Conservation (phyloP, 2,113 vertebrate genomes). For the Psittacula cyanocephala region DNA sequence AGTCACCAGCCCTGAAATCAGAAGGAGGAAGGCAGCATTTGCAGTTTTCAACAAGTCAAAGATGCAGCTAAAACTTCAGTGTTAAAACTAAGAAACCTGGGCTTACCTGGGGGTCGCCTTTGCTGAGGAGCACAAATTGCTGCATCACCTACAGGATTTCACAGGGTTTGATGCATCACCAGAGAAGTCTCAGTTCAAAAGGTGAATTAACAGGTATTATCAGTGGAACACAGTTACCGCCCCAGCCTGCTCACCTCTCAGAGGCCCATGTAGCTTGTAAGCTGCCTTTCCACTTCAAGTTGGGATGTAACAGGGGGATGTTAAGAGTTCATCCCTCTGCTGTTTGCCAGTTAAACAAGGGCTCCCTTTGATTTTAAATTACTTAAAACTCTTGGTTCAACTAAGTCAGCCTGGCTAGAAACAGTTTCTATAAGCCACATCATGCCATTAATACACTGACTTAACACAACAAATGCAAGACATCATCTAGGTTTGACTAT, state of each 20-base stretch:
- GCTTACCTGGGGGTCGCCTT: slow-evolving; percentile 3
- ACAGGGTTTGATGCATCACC: neutral
- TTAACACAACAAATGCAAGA: neutral
- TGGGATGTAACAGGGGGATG: neutral
- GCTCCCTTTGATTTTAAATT: slow-evolving; percentile 23
- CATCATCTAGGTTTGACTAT: neutral
- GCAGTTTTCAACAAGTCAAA: neutral
- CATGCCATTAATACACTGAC: neutral
- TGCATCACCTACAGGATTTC: neutral
- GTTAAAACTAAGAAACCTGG: neutral
- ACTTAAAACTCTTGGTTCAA: slow-evolving; percentile 12
- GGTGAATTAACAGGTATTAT: neutral
- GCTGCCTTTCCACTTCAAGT: neutral
- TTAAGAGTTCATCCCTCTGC: slow-evolving; percentile 7
- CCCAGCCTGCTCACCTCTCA: neutral
- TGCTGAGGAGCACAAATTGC: neutral
- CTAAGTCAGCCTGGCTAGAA: slow-evolving; percentile 1
- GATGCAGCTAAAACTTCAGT: neutral
- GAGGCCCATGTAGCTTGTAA: neutral
- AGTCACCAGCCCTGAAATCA: neutral
- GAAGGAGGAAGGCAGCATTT: neutral
- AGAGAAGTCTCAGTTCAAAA: neutral
- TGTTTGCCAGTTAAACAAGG: slow-evolving; percentile 12
- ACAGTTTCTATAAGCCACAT: neutral
- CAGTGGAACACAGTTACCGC: neutral